Evolutionary conservation across 1,140 invertebrate genomes (phyloP), one percentile per base, ranked within the genome.

Genomic region (Microplitis mediator): DNA sequence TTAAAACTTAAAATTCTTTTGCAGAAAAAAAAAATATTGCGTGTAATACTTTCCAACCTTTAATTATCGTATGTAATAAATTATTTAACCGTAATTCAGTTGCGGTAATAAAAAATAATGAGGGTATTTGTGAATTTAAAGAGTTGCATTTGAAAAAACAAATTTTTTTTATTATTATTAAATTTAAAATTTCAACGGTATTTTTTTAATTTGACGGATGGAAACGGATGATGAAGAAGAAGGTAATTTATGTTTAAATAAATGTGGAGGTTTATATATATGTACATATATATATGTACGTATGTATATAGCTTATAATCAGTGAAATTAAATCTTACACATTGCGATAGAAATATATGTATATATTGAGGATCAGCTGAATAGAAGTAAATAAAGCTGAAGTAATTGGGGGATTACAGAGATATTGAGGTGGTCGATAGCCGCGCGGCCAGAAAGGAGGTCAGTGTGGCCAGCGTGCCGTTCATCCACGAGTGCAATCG

Each of bases 361-460:
- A 36, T 60, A 45, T 62, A 14, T 3, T 3, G 61, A 14, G 11
- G 35, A 35, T 63, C 34, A 63, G 35, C 13, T 69, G n/a, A 39
- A 23, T 31, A 31, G 62, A 60, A 66, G 58, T 54, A 62, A 61
- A 63, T 52, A 67, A 67, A 50, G 9, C 52, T 35, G 31, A 61
- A n/a, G 35, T 35, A 63, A 63, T 36, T 63, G 61, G 61, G 35
- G 14, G 35, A 63, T 63, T 63, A 39, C 61, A 14, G 35, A 31
- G 23, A 60, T 60, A 60, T 34, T 31, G 58, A 60, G 23, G 23
- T 60, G 58, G 58, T 60, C 58, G 23, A 60, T 60, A 60, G 16
- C 23, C 16, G 8, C 32, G 35, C 13, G 61, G 60, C 11, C 39
- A 9, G 72, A 69, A 78, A 80, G 70, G 72, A 76, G 74, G 75